Conservation (phyloP, 2,113 vertebrate genomes). For the Axis porcinus region DNA sequence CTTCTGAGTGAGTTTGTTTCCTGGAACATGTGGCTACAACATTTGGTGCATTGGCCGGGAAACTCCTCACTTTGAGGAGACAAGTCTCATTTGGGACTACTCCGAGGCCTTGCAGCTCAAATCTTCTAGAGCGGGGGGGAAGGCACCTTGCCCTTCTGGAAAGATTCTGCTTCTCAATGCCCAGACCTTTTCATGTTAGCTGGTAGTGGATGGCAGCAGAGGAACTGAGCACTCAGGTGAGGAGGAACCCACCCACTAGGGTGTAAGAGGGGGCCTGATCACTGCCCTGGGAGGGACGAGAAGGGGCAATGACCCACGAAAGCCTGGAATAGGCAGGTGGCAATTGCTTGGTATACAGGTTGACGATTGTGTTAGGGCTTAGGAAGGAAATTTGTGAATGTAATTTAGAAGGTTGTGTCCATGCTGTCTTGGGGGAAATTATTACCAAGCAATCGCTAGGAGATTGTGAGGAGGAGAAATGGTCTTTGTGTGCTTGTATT, state of each 20-base stretch:
- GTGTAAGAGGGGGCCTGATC: neutral
- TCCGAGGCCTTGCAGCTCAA: neutral
- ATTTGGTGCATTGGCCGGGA: neutral
- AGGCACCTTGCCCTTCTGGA: rapidly evolving
- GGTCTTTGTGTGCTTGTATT: neutral
- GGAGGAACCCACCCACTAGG: neutral
- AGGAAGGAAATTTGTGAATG: neutral
- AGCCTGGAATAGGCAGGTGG: neutral
- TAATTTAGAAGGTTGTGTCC: neutral
- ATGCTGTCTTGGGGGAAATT: rapidly evolving
- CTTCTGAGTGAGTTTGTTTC: neutral
- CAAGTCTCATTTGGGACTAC: neutral
- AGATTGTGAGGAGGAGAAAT: neutral
- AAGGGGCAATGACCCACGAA: neutral
- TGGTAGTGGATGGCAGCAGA: neutral
- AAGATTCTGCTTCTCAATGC: neutral
- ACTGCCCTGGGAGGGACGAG: neutral
- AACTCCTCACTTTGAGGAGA: neutral
- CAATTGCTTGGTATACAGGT: neutral
- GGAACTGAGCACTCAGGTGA: neutral
- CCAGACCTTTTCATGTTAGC: neutral
- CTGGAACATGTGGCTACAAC: neutral
- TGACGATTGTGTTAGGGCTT: neutral
- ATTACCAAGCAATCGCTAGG: neutral
- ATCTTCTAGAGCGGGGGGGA: neutral